Conservation (phyloP, 2,888 invertebrate species). For the Rotaria magnacalcarata region DNA sequence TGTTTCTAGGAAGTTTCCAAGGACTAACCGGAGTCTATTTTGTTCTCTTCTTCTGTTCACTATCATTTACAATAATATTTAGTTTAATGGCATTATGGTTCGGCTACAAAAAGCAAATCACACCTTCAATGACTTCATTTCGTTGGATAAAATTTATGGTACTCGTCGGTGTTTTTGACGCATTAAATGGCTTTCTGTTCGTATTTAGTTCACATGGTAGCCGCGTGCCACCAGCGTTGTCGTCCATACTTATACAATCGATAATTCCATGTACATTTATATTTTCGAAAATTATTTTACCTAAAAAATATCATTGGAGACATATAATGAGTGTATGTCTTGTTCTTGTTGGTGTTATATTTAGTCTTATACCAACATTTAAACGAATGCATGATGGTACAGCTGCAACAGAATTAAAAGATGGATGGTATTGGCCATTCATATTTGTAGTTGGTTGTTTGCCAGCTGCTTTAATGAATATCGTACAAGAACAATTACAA, state of each 20-base stretch:
- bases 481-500: slow-evolving; percentile 24
- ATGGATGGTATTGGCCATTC: slow-evolving; percentile 36
- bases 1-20: slow-evolving; percentile 12
- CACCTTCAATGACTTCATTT: not conserved
- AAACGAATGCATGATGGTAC: slow-evolving; percentile 18
- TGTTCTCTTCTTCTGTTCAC: slow-evolving; percentile 30
- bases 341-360: not conserved
- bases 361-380: slow-evolving; percentile 31
- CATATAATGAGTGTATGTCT: not conserved
- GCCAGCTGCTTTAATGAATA: slow-evolving; percentile 30
- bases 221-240: slow-evolving; percentile 10
- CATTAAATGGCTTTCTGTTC: not conserved
- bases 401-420: not conserved
- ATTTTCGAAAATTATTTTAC: slow-evolving; percentile 15
- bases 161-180: slow-evolving; percentile 18
- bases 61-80: not conserved
- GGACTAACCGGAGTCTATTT: slow-evolving; percentile 23
- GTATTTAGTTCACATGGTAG: slow-evolving; percentile 32
- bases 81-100: not conserved
- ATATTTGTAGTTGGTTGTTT: not conserved
- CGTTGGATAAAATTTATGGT: not conserved
- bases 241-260: not conserved
- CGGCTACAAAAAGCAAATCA: not conserved
- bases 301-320: slow-evolving; percentile 9
- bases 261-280: slow-evolving; percentile 26